Conservation (phyloP, 2,797 vertebrate species). For the Sebastes oblongus region DNA sequence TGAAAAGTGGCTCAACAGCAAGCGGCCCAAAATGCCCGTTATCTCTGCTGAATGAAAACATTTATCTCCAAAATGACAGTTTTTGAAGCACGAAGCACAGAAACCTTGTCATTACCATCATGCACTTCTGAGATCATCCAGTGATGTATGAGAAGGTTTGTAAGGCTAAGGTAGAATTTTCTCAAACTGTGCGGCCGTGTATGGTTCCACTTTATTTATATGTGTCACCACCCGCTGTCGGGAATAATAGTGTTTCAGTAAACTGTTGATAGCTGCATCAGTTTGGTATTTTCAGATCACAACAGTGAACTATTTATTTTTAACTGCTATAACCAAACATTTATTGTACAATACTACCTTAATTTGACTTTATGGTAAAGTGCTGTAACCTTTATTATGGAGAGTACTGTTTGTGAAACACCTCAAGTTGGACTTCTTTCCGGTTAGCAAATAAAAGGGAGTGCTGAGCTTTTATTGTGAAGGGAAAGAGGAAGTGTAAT, state of each 20-base stretch:
- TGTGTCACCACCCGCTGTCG: neutral
- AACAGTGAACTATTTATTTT: neutral
- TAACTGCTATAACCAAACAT: neutral
- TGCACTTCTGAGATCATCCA: neutral
- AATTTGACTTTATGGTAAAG: neutral
- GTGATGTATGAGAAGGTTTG: neutral
- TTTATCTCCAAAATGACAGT: neutral
- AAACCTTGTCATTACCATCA: constrained; percentile 37
- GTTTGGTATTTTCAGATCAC: neutral
- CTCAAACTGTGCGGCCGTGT: neutral
- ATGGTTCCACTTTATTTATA: constrained; percentile 6
- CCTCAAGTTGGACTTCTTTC: too few relatives aligned
- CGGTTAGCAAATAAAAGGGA: too few relatives aligned
- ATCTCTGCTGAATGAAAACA: neutral
- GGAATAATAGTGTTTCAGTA: constrained; percentile 1
- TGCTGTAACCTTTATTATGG: too few relatives aligned
- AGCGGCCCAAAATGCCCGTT: constrained; percentile 11
- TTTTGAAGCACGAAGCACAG: neutral
- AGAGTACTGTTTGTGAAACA: too few relatives aligned
- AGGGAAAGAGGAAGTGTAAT: too few relatives aligned
- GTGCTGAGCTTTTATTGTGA: too few relatives aligned
- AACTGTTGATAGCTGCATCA: neutral
- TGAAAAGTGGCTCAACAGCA: neutral
- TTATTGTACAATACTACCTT: neutral
- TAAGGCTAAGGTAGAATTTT: constrained; percentile 7